phyloP scores from a whole-genome alignment of 1,140 invertebrate species.

The Acromyrmex echinatior region DNA sequence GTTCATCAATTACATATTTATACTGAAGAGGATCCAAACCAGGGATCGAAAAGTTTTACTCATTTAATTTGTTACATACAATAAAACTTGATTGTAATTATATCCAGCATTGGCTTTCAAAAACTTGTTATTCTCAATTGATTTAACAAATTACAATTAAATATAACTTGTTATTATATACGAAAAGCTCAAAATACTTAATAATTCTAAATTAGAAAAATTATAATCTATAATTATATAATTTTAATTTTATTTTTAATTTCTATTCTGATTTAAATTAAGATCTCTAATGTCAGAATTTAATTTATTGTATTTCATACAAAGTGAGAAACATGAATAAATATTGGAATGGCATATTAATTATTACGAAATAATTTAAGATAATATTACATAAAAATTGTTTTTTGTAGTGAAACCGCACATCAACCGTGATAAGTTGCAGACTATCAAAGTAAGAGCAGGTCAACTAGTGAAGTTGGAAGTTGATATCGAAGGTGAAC shows the following conservation, averaged over 20 bases:
- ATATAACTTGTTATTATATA: background rate
- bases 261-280: background rate
- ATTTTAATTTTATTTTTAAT: conserved; percentile 20
- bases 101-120: no score
- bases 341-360: background rate
- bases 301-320: background rate
- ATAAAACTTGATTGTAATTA: no score
- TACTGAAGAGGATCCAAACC: no score
- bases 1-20: no score
- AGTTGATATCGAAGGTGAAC: conserved; percentile 98
- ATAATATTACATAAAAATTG: conserved; percentile 17
- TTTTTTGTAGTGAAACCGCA: conserved; percentile 92
- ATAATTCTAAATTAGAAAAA: background rate
- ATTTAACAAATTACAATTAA: conserved; percentile 3
- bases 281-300: background rate
- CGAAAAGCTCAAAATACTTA: background rate
- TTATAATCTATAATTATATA: background rate
- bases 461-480: conserved; percentile 97
- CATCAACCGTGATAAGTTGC: conserved; percentile 97
- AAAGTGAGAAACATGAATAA: conserved; percentile 2
- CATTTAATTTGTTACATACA: no score
- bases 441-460: conserved; percentile 95
- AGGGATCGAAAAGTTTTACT: no score
- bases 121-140: background rate
- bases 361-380: background rate